Evolutionary conservation across 2,888 invertebrate species (phyloP).

Genomic region (Polymixis lichenea): DNA sequence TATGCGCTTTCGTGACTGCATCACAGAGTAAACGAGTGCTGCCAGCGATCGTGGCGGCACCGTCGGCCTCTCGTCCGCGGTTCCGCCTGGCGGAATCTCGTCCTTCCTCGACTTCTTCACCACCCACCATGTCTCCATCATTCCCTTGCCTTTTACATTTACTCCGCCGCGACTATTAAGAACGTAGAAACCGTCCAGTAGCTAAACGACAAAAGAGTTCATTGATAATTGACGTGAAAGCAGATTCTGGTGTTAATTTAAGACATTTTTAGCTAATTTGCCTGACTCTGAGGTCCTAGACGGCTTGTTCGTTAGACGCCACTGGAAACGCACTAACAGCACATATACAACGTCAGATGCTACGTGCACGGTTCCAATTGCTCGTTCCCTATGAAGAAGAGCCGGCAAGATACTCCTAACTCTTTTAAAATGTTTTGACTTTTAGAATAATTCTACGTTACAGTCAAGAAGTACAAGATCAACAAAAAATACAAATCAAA

Average conservation of each 20-base stretch:
- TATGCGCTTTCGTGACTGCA: conserved; percentile 95
- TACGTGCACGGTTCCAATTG: neutral
- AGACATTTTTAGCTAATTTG: neutral
- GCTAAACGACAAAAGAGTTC: conserved; percentile 84
- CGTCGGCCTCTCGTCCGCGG: conserved; percentile 76
- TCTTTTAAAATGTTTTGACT: neutral
- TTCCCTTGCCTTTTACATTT: conserved; percentile 98
- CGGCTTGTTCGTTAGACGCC: neutral
- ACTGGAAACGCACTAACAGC: neutral
- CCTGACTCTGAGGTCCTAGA: neutral
- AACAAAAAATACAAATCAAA: too few relatives aligned
- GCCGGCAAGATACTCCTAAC: neutral
- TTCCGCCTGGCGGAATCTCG: neutral
- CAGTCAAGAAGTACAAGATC: too few relatives aligned
- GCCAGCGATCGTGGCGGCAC: conserved; percentile 93
- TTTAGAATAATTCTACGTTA: neutral
- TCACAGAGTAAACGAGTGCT: conserved; percentile 96
- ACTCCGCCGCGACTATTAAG: conserved; percentile 95
- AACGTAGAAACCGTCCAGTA: conserved; percentile 94
- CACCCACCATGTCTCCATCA: conserved; percentile 98
- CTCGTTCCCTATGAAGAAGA: neutral
- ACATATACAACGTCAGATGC: neutral
- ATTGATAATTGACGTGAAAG: neutral
- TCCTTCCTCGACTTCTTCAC: conserved; percentile 69
- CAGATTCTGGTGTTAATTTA: neutral